Conservation (phyloP, 2,113 vertebrate genomes). For the Campylomormyrus numenius region DNA sequence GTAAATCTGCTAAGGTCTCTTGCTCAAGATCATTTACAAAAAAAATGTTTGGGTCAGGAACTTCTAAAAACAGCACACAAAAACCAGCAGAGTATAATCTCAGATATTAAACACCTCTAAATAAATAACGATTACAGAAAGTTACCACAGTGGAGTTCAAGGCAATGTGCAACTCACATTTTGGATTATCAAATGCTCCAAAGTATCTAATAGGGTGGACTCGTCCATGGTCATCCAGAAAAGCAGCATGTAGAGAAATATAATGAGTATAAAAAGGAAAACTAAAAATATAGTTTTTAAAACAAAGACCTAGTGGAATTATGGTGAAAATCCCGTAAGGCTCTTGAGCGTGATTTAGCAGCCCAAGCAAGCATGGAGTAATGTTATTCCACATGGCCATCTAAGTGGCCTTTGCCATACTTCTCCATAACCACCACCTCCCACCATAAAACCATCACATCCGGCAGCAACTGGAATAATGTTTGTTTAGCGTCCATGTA, state of each 20-base stretch:
- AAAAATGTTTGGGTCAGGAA: neutral
- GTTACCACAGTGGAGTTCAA: conserved; percentile 3
- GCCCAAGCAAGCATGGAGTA: neutral
- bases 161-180: neutral
- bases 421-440: conserved; percentile 19
- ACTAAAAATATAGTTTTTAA: neutral
- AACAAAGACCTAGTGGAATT: conserved; percentile 16
- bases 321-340: conserved; percentile 22
- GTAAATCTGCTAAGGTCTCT: neutral
- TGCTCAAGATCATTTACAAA: neutral
- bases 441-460: conserved; percentile 26
- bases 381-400: conserved; percentile 25
- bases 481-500: conserved; percentile 19
- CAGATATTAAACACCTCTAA: neutral
- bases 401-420: conserved; percentile 10
- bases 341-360: conserved; percentile 26
- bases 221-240: neutral
- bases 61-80: conserved; percentile 5
- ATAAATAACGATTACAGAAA: neutral
- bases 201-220: neutral
- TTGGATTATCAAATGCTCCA: neutral
- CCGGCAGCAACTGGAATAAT: conserved; percentile 17
- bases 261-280: neutral
- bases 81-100: neutral
- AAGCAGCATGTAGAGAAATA: neutral